Percentiles rank a stretch among this genome's conserved stretches.
phyloP scores from a whole-genome alignment of 2,113 vertebrate species.

The Cromileptes altivelis region DNA sequence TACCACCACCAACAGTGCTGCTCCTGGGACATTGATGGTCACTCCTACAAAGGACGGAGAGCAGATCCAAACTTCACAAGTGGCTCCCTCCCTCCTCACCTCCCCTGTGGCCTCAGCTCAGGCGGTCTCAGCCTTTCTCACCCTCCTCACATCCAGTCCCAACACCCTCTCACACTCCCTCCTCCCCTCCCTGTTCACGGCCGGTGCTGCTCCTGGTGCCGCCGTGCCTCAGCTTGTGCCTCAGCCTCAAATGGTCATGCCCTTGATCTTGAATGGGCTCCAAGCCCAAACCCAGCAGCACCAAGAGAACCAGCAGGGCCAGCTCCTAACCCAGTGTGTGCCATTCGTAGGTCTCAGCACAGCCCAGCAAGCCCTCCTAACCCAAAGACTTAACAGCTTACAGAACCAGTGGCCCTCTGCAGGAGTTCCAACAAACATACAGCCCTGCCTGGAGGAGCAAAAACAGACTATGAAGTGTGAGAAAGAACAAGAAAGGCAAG shows the following conservation, averaged over 20 bases:
- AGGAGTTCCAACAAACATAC: constrained; percentile 61
- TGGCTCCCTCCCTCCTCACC: constrained; percentile 82
- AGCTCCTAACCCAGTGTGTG: constrained; percentile 83
- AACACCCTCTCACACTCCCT: constrained; percentile 81
- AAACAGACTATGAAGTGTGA: constrained; percentile 56
- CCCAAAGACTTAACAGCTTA: constrained; percentile 85
- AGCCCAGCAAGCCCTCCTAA: constrained; percentile 85
- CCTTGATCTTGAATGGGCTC: constrained; percentile 84
- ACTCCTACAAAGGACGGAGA: constrained; percentile 79
- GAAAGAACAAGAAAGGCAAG: constrained; percentile 48
- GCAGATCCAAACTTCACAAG: constrained; percentile 77
- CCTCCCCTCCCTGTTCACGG: constrained; percentile 80
- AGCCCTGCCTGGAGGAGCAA: constrained; percentile 67
- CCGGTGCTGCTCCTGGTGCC: constrained; percentile 71
- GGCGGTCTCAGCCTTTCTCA: constrained; percentile 86
- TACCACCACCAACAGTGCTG: constrained; percentile 72
- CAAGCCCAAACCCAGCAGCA: constrained; percentile 82
- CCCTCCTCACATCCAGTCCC: constrained; percentile 85
- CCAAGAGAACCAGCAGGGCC: constrained; percentile 80
- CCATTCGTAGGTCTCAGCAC: constrained; percentile 84
- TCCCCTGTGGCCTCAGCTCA: constrained; percentile 86
- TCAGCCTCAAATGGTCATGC: constrained; percentile 86
- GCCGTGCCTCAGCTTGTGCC: constrained; percentile 82
- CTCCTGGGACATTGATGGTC: constrained; percentile 74
- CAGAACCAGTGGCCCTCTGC: constrained; percentile 83